Conservation (phyloP, 2,888 invertebrate species). For the Drosophila picticornis region DNA sequence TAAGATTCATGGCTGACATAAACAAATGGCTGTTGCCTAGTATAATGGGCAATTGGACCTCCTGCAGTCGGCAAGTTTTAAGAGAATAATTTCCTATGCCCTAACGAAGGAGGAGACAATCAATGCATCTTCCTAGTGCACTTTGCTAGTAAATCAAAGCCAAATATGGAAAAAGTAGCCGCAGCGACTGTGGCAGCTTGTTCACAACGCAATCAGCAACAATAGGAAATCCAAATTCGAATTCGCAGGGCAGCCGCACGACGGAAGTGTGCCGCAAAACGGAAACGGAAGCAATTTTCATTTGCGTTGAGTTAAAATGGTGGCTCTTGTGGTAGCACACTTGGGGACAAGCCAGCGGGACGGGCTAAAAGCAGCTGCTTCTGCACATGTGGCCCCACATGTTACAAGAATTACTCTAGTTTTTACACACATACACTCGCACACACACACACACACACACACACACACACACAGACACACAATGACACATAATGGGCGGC, state of each 20-base stretch:
- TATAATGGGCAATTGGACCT: constrained; percentile 32
- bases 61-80: constrained; percentile 13
- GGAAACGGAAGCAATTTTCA: constrained; percentile 82
- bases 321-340: constrained; percentile 58
- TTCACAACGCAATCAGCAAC: constrained; percentile 71
- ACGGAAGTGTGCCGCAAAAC: constrained; percentile 67
- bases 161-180: constrained; percentile 18
- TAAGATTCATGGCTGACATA: constrained; percentile 60
- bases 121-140: constrained; percentile 31
- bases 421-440: constrained; percentile 35
- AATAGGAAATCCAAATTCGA: constrained; percentile 63
- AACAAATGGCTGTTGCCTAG: constrained; percentile 56
- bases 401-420: constrained; percentile 71
- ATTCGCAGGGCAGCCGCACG: constrained; percentile 42
- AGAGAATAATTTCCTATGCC: constrained; percentile 1
- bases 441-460: constrained; percentile 22
- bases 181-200: constrained; percentile 29
- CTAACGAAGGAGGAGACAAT: constrained; percentile 14
- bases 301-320: constrained; percentile 73
- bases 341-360: constrained; percentile 4
- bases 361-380: constrained; percentile 6
- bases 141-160: constrained; percentile 41
- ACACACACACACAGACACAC: constrained; percentile 19
- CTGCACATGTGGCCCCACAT: constrained; percentile 62
- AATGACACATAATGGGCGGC: constrained; percentile 36